phyloP scores from a whole-genome alignment of 2,113 vertebrate species.

The Phylloscopus trochilus region DNA sequence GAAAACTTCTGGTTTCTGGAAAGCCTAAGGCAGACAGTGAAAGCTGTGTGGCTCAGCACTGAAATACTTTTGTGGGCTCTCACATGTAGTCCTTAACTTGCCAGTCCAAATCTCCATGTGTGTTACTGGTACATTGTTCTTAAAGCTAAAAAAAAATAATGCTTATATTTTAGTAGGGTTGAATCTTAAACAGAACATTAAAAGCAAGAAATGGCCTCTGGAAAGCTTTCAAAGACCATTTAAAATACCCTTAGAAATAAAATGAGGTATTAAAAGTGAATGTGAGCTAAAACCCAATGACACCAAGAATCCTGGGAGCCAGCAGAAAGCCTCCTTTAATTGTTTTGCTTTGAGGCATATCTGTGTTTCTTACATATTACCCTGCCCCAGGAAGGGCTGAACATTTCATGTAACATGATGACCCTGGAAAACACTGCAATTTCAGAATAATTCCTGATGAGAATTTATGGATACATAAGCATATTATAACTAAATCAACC shows the following conservation, averaged over 20 bases:
- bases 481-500: neutral
- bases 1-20: neutral
- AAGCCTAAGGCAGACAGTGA: neutral
- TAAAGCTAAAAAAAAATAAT: neutral
- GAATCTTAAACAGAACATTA: neutral
- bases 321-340: neutral
- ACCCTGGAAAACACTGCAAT: neutral
- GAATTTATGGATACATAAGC: neutral
- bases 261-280: neutral
- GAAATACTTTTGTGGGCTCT: neutral
- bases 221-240: neutral
- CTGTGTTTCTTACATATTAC: neutral
- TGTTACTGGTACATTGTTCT: neutral
- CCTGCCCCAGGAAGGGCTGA: neutral
- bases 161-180: neutral
- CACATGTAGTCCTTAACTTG: neutral
- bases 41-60: neutral
- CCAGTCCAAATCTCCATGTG: neutral
- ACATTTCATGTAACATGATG: neutral
- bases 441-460: neutral
- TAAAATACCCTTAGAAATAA: neutral
- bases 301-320: neutral
- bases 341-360: neutral
- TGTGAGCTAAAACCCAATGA: neutral
- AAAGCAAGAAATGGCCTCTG: neutral